Evolutionary conservation across 2,888 invertebrate genomes (phyloP).

Genomic region (Amphipyra berbera): DNA sequence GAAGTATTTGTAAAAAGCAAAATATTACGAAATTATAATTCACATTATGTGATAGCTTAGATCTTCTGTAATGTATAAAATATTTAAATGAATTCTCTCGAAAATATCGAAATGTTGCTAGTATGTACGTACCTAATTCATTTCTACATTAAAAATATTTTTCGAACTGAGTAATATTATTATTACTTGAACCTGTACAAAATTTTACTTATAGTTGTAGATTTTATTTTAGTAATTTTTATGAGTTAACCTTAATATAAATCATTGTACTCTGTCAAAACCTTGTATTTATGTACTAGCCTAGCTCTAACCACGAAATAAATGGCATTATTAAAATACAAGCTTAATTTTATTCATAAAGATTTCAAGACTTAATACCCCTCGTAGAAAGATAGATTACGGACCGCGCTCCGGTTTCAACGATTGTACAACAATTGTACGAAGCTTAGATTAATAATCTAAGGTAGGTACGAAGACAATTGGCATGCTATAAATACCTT

Average conservation of each 20-base stretch:
- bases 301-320: slow-evolving; percentile 86
- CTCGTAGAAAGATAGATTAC: too few relatives aligned
- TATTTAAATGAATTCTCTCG: slow-evolving; percentile 69
- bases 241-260: slow-evolving; percentile 82
- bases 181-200: slow-evolving; percentile 81
- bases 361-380: too few relatives aligned
- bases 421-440: too few relatives aligned
- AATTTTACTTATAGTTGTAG: slow-evolving; percentile 77
- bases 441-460: too few relatives aligned
- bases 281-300: slow-evolving; percentile 84
- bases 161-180: slow-evolving; percentile 56
- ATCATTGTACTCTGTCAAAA: slow-evolving; percentile 77
- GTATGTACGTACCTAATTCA: slow-evolving; percentile 73
- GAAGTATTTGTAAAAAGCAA: slow-evolving; percentile 83
- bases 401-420: too few relatives aligned
- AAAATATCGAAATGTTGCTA: slow-evolving; percentile 74
- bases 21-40: slow-evolving; percentile 78
- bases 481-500: too few relatives aligned
- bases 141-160: slow-evolving; percentile 66
- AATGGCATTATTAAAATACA: slow-evolving; percentile 80
- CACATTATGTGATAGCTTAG: slow-evolving; percentile 86
- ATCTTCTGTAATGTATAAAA: slow-evolving; percentile 81
- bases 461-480: too few relatives aligned
- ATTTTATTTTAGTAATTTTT: slow-evolving; percentile 77
- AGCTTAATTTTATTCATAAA: slow-evolving; percentile 20